These are phyloP conservation scores for Shargacucullia verbasci DNA, from an alignment of 2,888 invertebrate species.

Conservation along the genomic window DNA sequence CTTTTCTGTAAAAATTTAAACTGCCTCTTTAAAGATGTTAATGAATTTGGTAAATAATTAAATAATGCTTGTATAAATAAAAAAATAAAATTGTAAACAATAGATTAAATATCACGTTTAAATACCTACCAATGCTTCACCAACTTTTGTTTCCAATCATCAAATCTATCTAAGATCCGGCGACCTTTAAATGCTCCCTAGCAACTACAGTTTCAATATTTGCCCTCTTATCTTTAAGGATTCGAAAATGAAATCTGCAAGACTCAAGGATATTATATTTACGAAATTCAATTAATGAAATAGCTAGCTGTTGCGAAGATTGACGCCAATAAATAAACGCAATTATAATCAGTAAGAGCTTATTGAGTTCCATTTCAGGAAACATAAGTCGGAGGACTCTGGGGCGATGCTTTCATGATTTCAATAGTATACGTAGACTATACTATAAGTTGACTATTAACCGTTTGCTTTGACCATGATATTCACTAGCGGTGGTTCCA, in stretches of 20 bases:
- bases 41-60: no score
- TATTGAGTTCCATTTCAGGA: constrained; percentile 34
- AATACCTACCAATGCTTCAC: no score
- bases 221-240: constrained; percentile 6
- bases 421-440: no score
- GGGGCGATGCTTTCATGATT: constrained; percentile 5
- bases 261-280: constrained; percentile 20
- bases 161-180: not conserved
- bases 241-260: constrained; percentile 16
- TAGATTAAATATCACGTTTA: no score
- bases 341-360: constrained; percentile 41
- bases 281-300: constrained; percentile 29
- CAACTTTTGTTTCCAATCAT: no score
- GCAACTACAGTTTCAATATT: constrained; percentile 27
- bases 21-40: no score
- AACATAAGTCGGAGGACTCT: constrained; percentile 14
- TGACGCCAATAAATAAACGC: constrained; percentile 41
- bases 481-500: no score
- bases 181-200: not conserved
- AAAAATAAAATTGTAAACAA: no score
- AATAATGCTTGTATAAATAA: no score
- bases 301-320: constrained; percentile 24
- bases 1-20: no score
- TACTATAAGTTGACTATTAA: no score
- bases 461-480: no score